Percentiles rank a stretch among this genome's conserved stretches.
Evolutionary conservation across 2,888 invertebrate species (phyloP).

Genomic region (Caenorhabditis sp.): DNA sequence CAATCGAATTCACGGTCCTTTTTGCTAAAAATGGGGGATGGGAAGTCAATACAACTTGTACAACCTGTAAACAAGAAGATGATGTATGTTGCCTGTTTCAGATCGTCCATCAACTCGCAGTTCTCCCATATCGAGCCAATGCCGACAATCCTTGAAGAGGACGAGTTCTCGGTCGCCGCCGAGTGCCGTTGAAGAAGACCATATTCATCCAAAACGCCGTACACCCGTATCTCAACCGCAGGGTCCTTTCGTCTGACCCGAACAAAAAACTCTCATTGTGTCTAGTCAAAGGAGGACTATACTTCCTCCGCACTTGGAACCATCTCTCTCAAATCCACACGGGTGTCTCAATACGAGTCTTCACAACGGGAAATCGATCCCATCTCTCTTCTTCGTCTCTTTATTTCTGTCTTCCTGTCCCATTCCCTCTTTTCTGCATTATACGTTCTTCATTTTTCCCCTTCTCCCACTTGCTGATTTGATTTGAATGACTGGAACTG

Average conservation of each 20-base stretch:
- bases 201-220: background rate
- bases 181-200: slow-evolving; percentile 45
- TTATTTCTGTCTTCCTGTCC: slow-evolving; percentile 12
- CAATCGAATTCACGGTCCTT: slow-evolving; percentile 37
- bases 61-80: slow-evolving; percentile 31
- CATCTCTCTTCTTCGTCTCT: slow-evolving; percentile 1
- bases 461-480: slow-evolving; percentile 1
- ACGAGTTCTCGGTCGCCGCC: slow-evolving; percentile 63
- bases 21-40: slow-evolving; percentile 11
- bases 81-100: slow-evolving; percentile 59
- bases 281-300: slow-evolving; percentile 59
- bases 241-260: slow-evolving; percentile 59
- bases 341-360: slow-evolving; percentile 57
- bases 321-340: slow-evolving; percentile 50
- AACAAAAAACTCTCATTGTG: slow-evolving; percentile 24
- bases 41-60: slow-evolving; percentile 13
- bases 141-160: slow-evolving; percentile 75
- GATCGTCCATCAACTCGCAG: slow-evolving; percentile 70
- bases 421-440: slow-evolving; percentile 7
- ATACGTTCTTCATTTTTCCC: background rate
- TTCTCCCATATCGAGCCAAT: slow-evolving; percentile 75
- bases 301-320: slow-evolving; percentile 54
- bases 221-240: slow-evolving; percentile 51
- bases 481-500: slow-evolving; percentile 44
- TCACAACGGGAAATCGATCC: slow-evolving; percentile 45